Evolutionary conservation across 2,888 invertebrate genomes (phyloP).

Genomic region (Bimastos eiseni): DNA sequence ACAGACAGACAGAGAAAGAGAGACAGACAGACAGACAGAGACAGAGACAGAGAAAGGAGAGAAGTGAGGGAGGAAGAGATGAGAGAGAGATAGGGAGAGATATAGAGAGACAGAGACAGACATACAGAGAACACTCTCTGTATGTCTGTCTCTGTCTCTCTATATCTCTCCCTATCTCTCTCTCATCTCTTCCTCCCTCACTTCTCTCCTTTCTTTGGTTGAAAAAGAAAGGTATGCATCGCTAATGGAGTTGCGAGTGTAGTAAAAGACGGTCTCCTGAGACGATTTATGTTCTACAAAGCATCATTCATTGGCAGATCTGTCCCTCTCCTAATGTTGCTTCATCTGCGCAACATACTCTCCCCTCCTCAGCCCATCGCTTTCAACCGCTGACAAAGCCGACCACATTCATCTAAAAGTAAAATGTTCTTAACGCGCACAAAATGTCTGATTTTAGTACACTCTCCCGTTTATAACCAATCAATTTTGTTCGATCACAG

Average conservation of each 20-base stretch:
- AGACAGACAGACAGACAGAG: background rate
- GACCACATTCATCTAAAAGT: background rate
- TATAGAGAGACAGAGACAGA: background rate
- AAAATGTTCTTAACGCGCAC: background rate
- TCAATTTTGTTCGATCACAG: background rate
- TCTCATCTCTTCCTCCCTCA: too few relatives aligned
- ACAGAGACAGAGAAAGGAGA: background rate
- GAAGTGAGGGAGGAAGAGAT: background rate
- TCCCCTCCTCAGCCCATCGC: background rate
- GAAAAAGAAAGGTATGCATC: background rate
- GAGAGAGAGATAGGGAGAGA: too few relatives aligned
- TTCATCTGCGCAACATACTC: background rate
- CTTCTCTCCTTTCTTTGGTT: too few relatives aligned
- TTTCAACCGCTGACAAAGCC: background rate
- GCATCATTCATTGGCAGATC: background rate
- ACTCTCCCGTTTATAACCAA: background rate
- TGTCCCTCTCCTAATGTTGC: background rate
- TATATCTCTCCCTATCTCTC: too few relatives aligned
- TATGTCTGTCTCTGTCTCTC: too few relatives aligned
- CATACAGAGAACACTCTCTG: too few relatives aligned
- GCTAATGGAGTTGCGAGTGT: background rate
- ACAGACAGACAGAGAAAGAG: background rate
- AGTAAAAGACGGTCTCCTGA: background rate
- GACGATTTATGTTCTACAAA: background rate
- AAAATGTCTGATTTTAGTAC: background rate